Conservation (phyloP, 2,888 invertebrate genomes). For the Agonum fuliginosum region DNA sequence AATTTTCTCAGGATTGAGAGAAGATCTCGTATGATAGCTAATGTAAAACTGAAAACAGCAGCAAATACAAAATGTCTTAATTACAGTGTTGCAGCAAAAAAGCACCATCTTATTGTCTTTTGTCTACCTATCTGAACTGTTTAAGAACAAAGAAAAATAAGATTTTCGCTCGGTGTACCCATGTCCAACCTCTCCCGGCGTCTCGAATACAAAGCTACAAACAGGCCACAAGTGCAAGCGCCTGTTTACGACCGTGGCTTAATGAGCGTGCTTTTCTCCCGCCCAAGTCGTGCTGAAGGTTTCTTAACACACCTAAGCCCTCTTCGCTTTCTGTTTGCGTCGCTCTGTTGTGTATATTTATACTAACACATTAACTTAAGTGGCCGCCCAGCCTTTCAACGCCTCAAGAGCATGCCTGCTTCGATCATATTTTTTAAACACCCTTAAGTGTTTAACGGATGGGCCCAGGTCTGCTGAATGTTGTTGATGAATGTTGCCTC, state of each 20-base stretch:
- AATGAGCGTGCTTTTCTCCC: too few species aligned
- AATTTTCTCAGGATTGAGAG: too few species aligned
- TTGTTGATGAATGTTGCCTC: slow-evolving; percentile 54
- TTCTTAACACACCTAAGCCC: slow-evolving; percentile 55
- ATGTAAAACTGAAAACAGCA: too few species aligned
- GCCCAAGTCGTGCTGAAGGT: too few species aligned
- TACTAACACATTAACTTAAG: slow-evolving; percentile 55
- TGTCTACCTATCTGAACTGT: too few species aligned
- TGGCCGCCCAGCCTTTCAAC: slow-evolving; percentile 29
- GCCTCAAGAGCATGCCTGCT: slow-evolving; percentile 35
- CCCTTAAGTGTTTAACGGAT: slow-evolving; percentile 58
- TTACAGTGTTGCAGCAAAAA: too few species aligned
- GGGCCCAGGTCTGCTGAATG: slow-evolving; percentile 47
- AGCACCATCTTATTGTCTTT: too few species aligned
- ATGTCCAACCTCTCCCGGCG: background rate
- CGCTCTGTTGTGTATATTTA: slow-evolving; percentile 52
- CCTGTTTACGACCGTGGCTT: slow-evolving; percentile 44
- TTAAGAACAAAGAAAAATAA: background rate
- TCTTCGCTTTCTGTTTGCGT: slow-evolving; percentile 57
- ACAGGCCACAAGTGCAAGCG: slow-evolving; percentile 7
- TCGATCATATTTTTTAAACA: slow-evolving; percentile 56
- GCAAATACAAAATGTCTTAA: too few species aligned
- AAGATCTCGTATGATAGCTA: too few species aligned
- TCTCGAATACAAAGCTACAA: slow-evolving; percentile 35
- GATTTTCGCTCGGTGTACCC: background rate